Conservation (phyloP, 1,140 invertebrate species). For the Drosophila pseudoananassae region DNA sequence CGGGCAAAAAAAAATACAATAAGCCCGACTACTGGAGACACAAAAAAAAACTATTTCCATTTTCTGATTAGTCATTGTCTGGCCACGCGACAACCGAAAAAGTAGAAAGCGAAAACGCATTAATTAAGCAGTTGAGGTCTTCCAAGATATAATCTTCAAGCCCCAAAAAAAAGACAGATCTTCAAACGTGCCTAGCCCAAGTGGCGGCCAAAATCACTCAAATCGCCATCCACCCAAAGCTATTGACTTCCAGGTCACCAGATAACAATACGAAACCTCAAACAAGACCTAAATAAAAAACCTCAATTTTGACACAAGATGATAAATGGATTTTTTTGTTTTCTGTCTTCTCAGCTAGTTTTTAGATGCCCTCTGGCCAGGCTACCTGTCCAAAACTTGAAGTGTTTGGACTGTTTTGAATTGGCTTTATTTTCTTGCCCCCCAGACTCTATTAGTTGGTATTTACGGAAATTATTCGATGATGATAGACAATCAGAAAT, state of each 20-base stretch:
- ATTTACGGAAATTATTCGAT: conserved; percentile 24
- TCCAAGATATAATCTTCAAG: conserved; percentile 48
- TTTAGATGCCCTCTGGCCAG: conserved; percentile 4
- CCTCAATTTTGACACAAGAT: conserved; percentile 36
- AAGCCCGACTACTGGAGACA: conserved; percentile 4
- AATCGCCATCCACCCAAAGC: conserved; percentile 23
- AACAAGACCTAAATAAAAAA: conserved; percentile 12
- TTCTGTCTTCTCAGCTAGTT: neutral
- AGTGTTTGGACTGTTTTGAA: neutral
- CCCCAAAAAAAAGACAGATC: conserved; percentile 45
- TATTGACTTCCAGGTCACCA: conserved; percentile 46
- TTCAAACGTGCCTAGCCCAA: conserved; percentile 63
- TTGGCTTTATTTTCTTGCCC: conserved; percentile 1
- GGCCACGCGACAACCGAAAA: conserved; percentile 64
- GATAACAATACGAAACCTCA: neutral
- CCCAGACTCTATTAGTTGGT: conserved; percentile 26
- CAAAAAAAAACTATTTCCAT: conserved; percentile 30
- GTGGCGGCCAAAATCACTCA: conserved; percentile 26
- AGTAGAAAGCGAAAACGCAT: conserved; percentile 70
- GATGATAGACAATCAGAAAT: conserved; percentile 16
- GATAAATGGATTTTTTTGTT: conserved; percentile 32
- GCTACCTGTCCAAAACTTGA: conserved; percentile 21
- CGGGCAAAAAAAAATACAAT: conserved; percentile 25
- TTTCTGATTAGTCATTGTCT: conserved; percentile 75
- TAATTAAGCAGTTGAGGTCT: conserved; percentile 65